Conservation (phyloP, 2,113 vertebrate species). For the Platichthys flesus region DNA sequence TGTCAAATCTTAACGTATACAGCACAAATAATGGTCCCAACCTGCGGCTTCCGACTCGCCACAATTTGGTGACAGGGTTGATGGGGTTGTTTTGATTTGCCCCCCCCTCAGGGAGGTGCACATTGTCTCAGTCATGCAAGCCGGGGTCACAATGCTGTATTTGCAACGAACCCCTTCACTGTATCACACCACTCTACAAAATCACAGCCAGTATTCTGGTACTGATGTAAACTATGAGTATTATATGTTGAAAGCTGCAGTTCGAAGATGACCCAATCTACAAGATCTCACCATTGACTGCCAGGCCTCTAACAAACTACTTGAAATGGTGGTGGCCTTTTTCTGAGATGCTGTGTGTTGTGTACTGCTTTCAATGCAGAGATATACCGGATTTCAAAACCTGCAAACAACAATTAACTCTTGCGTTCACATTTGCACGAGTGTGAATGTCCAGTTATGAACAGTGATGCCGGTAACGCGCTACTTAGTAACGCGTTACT, state of each 20-base stretch:
- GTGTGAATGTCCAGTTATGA: neutral
- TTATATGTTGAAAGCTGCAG: neutral
- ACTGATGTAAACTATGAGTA: no score
- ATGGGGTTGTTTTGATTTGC: slow-evolving; percentile 54
- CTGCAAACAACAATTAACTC: slow-evolving; percentile 19
- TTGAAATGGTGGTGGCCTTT: no score
- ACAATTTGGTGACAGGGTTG: slow-evolving; percentile 52
- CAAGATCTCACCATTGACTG: no score
- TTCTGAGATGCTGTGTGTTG: no score
- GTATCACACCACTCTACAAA: slow-evolving; percentile 14
- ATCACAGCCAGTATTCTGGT: neutral
- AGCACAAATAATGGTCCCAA: slow-evolving; percentile 45
- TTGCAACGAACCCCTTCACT: slow-evolving; percentile 12
- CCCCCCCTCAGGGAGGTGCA: slow-evolving; percentile 34
- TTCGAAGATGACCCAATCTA: no score
- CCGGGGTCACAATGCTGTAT: slow-evolving; percentile 35
- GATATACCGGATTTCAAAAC: no score
- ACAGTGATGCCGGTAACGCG: no score
- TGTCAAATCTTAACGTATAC: neutral
- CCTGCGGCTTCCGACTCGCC: slow-evolving; percentile 30
- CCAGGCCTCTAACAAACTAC: no score
- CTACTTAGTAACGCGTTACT: no score
- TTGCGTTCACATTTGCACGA: no score
- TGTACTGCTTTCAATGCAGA: no score
- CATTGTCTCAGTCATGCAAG: slow-evolving; percentile 53